Conservation (phyloP, 2,113 vertebrate species). For the Gavia stellata region DNA sequence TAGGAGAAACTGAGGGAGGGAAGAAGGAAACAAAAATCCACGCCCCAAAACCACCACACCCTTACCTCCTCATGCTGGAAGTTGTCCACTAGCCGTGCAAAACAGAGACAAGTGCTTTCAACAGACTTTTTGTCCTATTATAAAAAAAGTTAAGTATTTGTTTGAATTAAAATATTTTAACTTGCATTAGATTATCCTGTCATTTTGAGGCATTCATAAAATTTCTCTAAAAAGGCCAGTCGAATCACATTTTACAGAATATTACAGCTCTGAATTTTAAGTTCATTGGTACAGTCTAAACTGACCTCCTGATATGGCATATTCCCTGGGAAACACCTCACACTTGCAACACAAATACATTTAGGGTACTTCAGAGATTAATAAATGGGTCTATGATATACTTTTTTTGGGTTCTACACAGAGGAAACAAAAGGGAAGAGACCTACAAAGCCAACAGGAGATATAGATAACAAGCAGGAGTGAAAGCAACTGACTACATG, state of each 20-base stretch:
- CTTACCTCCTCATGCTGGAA: slow-evolving; percentile 97
- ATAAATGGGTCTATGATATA: background rate
- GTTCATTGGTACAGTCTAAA: background rate
- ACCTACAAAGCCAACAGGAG: background rate
- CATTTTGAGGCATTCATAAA: background rate
- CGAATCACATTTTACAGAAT: background rate
- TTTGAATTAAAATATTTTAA: background rate
- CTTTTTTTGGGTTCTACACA: background rate
- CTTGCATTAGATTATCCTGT: background rate
- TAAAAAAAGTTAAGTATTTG: background rate
- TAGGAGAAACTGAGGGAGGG: background rate
- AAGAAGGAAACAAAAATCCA: background rate
- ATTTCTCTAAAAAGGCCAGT: background rate
- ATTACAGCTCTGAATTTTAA: background rate
- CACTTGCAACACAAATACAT: background rate
- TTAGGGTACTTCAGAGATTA: background rate
- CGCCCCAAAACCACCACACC: accelerated
- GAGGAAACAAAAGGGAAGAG: background rate
- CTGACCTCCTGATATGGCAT: background rate
- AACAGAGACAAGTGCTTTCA: slow-evolving; percentile 99
- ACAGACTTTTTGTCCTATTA: slow-evolving; percentile 97
- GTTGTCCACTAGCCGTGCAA: slow-evolving; percentile 97
- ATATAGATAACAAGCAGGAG: background rate
- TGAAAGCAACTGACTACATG: background rate
- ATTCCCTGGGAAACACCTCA: background rate